Evolutionary conservation across 2,113 vertebrate genomes (phyloP), one percentile per base, ranked within the genome.

Genomic region (Paramormyrops kingsleyae): DNA sequence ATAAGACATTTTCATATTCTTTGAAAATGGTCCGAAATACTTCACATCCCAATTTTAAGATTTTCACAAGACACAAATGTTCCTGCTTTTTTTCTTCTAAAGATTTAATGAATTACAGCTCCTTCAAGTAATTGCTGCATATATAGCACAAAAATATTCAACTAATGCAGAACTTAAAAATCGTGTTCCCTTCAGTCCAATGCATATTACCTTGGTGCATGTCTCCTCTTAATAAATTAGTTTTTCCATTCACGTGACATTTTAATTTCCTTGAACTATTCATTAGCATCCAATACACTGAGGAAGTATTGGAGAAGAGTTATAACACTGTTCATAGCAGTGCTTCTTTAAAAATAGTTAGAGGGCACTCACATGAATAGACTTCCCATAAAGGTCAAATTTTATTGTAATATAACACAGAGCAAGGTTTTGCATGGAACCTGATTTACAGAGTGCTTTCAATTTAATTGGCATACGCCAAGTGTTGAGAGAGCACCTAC

Each of bases 151-250:
- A 94, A 95, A 95, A 95, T 95, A 95, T 95, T 96, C 91, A 94
- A 95, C 95, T 95, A 95, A 95, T 93, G 89, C 89, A 21, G 92
- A 94, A 95, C 94, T 94, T 94, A 94, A 94, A 94, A 95, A 95
- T 90, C 93, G 91, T 88, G 92, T 94, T 94, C 94, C 91, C 93
- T 93, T 91, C 93, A 92, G 91, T 92, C 92, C 88, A 77, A 62
- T 17, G 90, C 62, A 84, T 92, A 89, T 88, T 93, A 93, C 92
- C 92, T 92, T 90, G 92, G 92, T 91, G 89, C 91, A 88, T 90
- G 92, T 91, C 92, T 93, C 89, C 52, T 83, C 15, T 53, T 91
- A 91, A 91, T 95, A 94, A 94, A 95, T 96, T 94, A 95, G 90
- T 94, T 92, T 94, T 94, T 93, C 92, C 93, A 94, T 95, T 95